These are phyloP conservation scores for Epinephelus cyanopodus DNA, from an alignment of 2,113 vertebrate genomes.

Conservation along the genomic window DNA sequence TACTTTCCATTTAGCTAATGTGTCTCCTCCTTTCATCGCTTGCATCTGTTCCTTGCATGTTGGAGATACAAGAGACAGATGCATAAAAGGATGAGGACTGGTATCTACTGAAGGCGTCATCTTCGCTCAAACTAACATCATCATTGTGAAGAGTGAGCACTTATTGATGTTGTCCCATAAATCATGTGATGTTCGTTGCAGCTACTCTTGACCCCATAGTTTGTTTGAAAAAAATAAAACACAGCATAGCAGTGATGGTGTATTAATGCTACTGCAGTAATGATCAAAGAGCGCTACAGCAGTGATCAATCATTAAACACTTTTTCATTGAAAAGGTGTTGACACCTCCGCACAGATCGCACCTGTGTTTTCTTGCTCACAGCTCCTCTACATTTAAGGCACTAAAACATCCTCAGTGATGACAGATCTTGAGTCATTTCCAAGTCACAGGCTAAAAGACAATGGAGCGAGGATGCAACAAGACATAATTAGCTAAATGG, in stretches of 20 bases:
- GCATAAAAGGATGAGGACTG: background rate
- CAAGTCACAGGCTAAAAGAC: background rate
- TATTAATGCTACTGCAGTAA: slow-evolving; percentile 42
- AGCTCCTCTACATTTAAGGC: background rate
- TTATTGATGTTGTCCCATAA: slow-evolving; percentile 27
- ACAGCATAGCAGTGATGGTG: background rate
- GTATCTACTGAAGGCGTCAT: background rate
- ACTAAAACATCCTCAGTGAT: background rate
- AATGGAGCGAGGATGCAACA: background rate
- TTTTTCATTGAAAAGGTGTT: background rate
- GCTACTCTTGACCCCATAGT: background rate
- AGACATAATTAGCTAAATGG: background rate
- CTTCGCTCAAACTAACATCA: background rate
- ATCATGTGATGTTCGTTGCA: background rate
- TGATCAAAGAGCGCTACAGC: slow-evolving; percentile 4
- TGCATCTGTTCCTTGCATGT: background rate
- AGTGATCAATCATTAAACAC: slow-evolving; percentile 3
- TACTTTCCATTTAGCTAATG: background rate
- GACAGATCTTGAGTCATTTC: background rate
- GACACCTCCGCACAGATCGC: background rate
- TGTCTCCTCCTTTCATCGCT: background rate
- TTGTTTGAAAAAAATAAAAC: background rate
- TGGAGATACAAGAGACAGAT: too few relatives aligned
- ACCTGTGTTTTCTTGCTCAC: background rate
- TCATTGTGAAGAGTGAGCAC: slow-evolving; percentile 7